These are phyloP conservation scores for Diachasmimorpha longicaudata DNA, from an alignment of 1,140 invertebrate species.

Conservation along the genomic window DNA sequence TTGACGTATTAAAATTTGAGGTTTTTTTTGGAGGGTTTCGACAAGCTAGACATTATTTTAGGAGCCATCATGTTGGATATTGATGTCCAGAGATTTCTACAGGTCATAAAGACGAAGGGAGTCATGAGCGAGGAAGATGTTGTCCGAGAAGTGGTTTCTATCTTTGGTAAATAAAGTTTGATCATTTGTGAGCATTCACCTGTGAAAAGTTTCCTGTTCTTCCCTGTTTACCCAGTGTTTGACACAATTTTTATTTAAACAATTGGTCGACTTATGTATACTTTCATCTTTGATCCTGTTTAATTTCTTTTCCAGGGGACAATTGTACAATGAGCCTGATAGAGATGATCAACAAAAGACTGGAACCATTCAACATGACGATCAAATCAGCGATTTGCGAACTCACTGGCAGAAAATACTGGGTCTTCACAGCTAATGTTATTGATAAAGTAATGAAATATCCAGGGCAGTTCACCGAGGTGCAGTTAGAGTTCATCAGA, in stretches of 20 bases:
- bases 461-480: slow-evolving; percentile 36
- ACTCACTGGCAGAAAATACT: slow-evolving; percentile 42
- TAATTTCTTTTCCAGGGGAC: slow-evolving; percentile 15
- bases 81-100: slow-evolving; percentile 30
- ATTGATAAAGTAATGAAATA: slow-evolving; percentile 38
- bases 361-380: slow-evolving; percentile 35
- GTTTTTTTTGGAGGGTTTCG: too few species aligned
- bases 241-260: too few species aligned
- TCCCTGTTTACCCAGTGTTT: too few species aligned
- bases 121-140: slow-evolving; percentile 33
- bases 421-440: slow-evolving; percentile 35
- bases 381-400: slow-evolving; percentile 44
- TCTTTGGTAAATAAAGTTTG: slow-evolving; percentile 39
- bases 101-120: slow-evolving; percentile 40
- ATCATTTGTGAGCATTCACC: background rate
- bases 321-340: background rate
- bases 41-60: background rate
- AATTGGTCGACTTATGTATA: too few species aligned
- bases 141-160: slow-evolving; percentile 26
- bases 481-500: slow-evolving; percentile 40
- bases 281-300: background rate
- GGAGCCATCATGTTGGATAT: background rate
- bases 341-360: slow-evolving; percentile 36
- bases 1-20: too few species aligned
- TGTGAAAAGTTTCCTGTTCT: too few species aligned